Percentiles rank a stretch among this genome's conserved stretches.
Evolutionary conservation across 2,888 invertebrate species (phyloP).

Genomic region (Coremacera marginata): DNA sequence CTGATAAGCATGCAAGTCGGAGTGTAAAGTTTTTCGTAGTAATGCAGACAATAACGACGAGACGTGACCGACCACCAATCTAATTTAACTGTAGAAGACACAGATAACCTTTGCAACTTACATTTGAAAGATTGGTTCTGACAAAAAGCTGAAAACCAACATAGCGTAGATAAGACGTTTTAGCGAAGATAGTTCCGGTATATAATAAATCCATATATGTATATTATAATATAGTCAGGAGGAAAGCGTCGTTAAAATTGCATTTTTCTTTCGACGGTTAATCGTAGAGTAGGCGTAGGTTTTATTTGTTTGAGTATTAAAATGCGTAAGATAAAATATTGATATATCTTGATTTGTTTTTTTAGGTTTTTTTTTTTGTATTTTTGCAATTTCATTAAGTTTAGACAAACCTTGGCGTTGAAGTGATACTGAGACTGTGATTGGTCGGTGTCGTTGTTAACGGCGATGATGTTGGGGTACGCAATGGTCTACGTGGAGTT

Average conservation of each 20-base stretch:
- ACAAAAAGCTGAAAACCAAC: too few relatives aligned
- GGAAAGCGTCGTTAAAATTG: background rate
- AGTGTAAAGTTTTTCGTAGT: too few relatives aligned
- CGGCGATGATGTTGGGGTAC: conserved; percentile 68
- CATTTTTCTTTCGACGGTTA: background rate
- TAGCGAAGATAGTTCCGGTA: background rate
- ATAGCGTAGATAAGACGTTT: background rate
- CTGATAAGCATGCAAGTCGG: too few relatives aligned
- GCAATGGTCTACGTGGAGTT: conserved; percentile 66
- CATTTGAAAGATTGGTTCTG: too few relatives aligned
- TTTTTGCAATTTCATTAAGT: conserved; percentile 26
- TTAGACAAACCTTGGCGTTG: conserved; percentile 68
- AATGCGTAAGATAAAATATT: background rate
- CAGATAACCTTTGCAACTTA: too few relatives aligned
- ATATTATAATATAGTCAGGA: background rate
- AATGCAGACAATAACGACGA: too few relatives aligned
- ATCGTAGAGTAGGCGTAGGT: background rate
- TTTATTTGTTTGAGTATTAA: background rate
- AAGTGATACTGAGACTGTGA: conserved; percentile 61
- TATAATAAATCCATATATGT: background rate
- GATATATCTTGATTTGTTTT: background rate
- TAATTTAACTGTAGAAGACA: too few relatives aligned
- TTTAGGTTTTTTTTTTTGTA: conserved; percentile 17
- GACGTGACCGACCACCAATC: too few relatives aligned
- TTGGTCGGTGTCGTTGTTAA: conserved; percentile 61